These are phyloP conservation scores for Chironomus striatipennis DNA, from an alignment of 1,140 invertebrate species.

Conservation along the genomic window DNA sequence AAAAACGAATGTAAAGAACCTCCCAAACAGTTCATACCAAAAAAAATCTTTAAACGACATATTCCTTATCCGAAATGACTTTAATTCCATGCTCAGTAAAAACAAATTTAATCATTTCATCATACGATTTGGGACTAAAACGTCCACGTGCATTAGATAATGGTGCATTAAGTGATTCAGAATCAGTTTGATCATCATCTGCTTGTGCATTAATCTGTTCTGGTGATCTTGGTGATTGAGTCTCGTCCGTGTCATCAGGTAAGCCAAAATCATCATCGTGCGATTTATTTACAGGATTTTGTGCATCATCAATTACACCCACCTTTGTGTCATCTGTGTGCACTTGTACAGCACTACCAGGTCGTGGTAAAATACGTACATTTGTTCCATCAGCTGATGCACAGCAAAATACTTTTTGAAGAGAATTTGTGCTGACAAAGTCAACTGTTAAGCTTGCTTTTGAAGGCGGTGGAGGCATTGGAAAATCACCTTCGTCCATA, in stretches of 20 bases:
- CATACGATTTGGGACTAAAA: slow-evolving; percentile 46
- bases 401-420: slow-evolving; percentile 15
- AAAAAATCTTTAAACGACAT: slow-evolving; percentile 48
- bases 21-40: too few species aligned
- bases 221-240: slow-evolving; percentile 34
- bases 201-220: slow-evolving; percentile 34
- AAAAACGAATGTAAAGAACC: too few species aligned
- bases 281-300: slow-evolving; percentile 29
- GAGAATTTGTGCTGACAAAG: background rate
- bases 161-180: slow-evolving; percentile 28
- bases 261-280: slow-evolving; percentile 30
- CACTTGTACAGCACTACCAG: slow-evolving; percentile 36
- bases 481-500: slow-evolving; percentile 25
- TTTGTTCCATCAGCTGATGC: slow-evolving; percentile 20
- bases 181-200: slow-evolving; percentile 28
- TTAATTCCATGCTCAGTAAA: slow-evolving; percentile 64
- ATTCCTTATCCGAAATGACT: slow-evolving; percentile 64
- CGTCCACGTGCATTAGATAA: slow-evolving; percentile 33
- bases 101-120: slow-evolving; percentile 59
- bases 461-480: background rate
- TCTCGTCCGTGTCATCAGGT: slow-evolving; percentile 28
- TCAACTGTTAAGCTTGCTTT: background rate
- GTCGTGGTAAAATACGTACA: slow-evolving; percentile 32
- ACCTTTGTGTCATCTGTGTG: slow-evolving; percentile 40
- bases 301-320: slow-evolving; percentile 41